These are phyloP conservation scores for Oreochromis tanganicae DNA, from an alignment of 2,113 vertebrate species.

Conservation along the genomic window DNA sequence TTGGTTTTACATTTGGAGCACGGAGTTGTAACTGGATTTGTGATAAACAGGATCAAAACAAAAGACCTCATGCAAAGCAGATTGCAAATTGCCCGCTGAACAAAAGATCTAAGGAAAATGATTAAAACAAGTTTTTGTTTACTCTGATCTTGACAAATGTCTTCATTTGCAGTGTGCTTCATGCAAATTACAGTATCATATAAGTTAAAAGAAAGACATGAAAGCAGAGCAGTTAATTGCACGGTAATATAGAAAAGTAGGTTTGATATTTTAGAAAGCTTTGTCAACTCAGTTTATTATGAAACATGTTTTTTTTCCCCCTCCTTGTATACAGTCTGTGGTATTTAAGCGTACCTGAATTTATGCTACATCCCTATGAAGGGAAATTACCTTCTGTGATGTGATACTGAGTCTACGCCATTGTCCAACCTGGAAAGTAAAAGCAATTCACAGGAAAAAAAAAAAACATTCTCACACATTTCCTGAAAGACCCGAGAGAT, in stretches of 20 bases:
- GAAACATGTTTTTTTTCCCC: background rate
- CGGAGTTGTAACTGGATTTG: constrained; percentile 9
- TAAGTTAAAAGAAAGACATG: background rate
- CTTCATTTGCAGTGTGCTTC: background rate
- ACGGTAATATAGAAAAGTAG: background rate
- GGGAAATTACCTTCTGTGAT: constrained; percentile 12
- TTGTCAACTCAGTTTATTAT: background rate
- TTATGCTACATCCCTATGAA: background rate
- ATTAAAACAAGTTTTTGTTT: constrained; percentile 22
- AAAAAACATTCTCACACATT: constrained; percentile 30
- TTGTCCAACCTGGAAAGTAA: constrained; percentile 20
- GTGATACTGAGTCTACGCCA: constrained; percentile 1
- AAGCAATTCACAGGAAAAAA: constrained; percentile 25
- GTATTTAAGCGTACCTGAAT: background rate
- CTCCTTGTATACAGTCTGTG: background rate
- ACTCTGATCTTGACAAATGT: constrained; percentile 9
- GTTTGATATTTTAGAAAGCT: background rate
- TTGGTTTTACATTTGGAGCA: constrained; percentile 5
- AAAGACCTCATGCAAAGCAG: constrained; percentile 12
- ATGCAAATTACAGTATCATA: background rate
- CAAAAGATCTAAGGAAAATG: constrained; percentile 21
- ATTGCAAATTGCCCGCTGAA: constrained; percentile 6
- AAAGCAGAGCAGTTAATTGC: background rate
- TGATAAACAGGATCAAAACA: constrained; percentile 35
- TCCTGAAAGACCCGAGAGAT: constrained; percentile 1